Evolutionary conservation across 2,888 invertebrate genomes (phyloP).

Genomic region (Conomelus anceps): DNA sequence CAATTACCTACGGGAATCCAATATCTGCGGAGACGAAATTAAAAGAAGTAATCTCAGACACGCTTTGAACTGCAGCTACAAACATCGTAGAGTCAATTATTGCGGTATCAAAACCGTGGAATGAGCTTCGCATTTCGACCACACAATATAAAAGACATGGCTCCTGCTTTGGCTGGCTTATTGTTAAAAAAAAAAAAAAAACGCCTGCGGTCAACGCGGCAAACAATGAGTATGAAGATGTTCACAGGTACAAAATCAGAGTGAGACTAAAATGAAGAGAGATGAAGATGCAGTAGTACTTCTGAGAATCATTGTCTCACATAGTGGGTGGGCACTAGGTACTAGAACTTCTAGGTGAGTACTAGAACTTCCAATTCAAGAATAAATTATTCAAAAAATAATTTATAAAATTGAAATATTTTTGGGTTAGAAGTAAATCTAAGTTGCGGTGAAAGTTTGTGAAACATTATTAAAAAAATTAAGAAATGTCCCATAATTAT

Average conservation of each 20-base stretch:
- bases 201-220: background rate
- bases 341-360: no score
- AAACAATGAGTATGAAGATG: background rate
- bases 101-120: no score
- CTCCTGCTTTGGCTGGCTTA: background rate
- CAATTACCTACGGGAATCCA: background rate
- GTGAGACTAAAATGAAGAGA: background rate
- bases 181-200: background rate
- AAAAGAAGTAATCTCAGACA: background rate
- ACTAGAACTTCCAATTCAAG: no score
- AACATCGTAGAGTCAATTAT: background rate
- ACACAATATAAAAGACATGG: background rate
- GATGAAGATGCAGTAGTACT: background rate
- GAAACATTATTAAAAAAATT: no score
- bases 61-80: background rate
- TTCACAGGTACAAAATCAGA: background rate
- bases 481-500: no score
- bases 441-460: no score
- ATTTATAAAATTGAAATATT: no score
- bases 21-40: background rate
- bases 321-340: no score
- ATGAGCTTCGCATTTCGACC: background rate
- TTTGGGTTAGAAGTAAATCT: no score
- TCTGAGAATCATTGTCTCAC: no score
- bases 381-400: no score